These are phyloP conservation scores for Linyphia triangularis DNA, from an alignment of 2,888 invertebrate species.

Conservation along the genomic window DNA sequence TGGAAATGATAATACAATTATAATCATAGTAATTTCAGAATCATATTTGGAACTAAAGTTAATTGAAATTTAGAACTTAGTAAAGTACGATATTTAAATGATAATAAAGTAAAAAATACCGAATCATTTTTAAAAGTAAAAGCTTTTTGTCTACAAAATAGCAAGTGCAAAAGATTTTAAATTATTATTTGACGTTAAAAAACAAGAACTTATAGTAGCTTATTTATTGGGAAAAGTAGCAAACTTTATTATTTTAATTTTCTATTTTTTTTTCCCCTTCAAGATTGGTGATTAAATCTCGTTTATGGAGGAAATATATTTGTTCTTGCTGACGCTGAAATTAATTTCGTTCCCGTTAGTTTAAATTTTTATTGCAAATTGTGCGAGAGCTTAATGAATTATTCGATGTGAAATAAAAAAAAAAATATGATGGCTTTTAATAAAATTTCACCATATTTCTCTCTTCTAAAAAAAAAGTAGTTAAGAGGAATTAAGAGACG, in stretches of 20 bases:
- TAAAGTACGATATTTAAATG: no score
- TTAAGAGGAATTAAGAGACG: background rate
- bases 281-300: background rate
- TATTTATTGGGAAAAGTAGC: background rate
- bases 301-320: slow-evolving; percentile 35
- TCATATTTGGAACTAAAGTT: no score
- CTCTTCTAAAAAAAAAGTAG: slow-evolving; percentile 2
- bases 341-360: slow-evolving; percentile 24
- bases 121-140: background rate
- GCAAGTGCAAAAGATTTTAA: background rate
- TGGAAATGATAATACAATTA: no score
- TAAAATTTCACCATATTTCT: slow-evolving; percentile 14
- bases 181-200: background rate
- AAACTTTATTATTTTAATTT: background rate
- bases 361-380: slow-evolving; percentile 27
- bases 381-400: slow-evolving; percentile 24
- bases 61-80: no score
- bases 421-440: slow-evolving; percentile 3
- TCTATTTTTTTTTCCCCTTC: background rate
- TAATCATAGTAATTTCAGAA: no score
- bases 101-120: no score
- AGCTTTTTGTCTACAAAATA: background rate
- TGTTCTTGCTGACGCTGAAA: slow-evolving; percentile 1
- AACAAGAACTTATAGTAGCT: background rate
- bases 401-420: background rate